Base-by-base conservation (phyloP, 2,113 vertebrate genomes). In the Notothenia coriiceps region DNA sequence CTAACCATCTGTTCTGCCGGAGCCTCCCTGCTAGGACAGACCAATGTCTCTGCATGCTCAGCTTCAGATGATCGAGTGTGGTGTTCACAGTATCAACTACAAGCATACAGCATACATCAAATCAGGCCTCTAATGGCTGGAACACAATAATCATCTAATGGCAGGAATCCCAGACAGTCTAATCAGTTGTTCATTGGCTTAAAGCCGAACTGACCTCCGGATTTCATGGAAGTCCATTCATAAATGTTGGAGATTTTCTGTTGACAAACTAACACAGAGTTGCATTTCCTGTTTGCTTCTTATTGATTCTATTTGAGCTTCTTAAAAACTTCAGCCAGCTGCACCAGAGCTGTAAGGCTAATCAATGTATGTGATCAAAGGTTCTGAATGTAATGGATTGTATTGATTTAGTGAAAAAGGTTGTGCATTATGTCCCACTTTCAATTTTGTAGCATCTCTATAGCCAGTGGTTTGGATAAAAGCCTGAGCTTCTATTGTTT, bases 101-200 rank as follows among this genome's bases (percentile, higher is more conserved):
- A 69, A 70, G 29, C 25, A 25, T 25, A 25, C 25, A 25, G 25
- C 25, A 25, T 25, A 25, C 43, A 75, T 85, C 68, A 79, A 86
- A 89, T 77, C 78, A 74, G 54, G 20, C 54, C 43, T 73, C 20
- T 20, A 66, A 74, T 57, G 47, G 59, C 76, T 40, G 25, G 62
- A 81, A 72, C 35, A 64, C 47, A 77, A 63, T 77, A 84, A 89
- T 86, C 72, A 75, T 79, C 77, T 82, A 74, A 91, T 85, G 82
- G 82, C 74, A 70, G 43, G 75, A 83, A 70, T 82, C 69, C 79
- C 59, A 64, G 29, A 82, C 50, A 65, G 65, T 89, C 82, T 77
- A 83, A 82, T 85, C 74, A 69, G 80, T 70, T 0, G 20, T 59
- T 51, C 73, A 18, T 77, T 18, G 33, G 56, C 66, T 60, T 62